Conservation (phyloP, 1,140 invertebrate species). For the Geopemphigus sp. region DNA sequence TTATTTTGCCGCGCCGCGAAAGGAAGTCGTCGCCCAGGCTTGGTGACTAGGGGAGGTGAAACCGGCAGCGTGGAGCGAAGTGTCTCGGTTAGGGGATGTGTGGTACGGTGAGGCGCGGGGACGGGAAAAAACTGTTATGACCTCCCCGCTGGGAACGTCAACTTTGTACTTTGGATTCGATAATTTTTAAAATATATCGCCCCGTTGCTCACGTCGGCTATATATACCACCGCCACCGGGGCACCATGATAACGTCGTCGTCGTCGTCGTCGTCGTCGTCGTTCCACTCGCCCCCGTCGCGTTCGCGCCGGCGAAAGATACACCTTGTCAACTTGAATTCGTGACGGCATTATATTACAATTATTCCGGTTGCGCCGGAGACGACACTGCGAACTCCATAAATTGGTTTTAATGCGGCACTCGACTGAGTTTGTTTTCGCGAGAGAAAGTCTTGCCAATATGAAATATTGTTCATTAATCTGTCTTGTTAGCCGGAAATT, state of each 20-base stretch:
- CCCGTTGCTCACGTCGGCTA: conserved; percentile 45
- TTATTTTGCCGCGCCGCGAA: too few relatives aligned
- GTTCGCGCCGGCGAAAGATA: neutral
- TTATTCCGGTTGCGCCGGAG: conserved; percentile 38
- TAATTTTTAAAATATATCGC: conserved; percentile 47
- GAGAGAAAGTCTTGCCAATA: conserved; percentile 48
- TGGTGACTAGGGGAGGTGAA: neutral
- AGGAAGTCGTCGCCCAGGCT: too few relatives aligned
- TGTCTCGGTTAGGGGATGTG: neutral
- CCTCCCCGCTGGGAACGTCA: conserved; percentile 49
- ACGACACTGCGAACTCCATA: conserved; percentile 43
- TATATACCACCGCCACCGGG: conserved; percentile 13
- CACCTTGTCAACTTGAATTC: conserved; percentile 49
- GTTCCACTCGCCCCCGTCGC: conserved; percentile 4
- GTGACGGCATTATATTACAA: conserved; percentile 49
- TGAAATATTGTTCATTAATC: conserved; percentile 50
- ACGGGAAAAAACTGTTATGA: conserved; percentile 44
- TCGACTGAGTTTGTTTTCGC: conserved; percentile 47
- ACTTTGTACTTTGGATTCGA: conserved; percentile 48
- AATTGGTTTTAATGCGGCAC: conserved; percentile 48
- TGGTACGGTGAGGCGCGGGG: neutral
- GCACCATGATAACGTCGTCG: conserved; percentile 34
- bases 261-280: conserved; percentile 25
- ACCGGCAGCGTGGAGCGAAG: conserved; percentile 6
- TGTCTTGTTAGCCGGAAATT: conserved; percentile 49